Conservation (phyloP, 2,113 vertebrate species). For the Morone saxatilis region DNA sequence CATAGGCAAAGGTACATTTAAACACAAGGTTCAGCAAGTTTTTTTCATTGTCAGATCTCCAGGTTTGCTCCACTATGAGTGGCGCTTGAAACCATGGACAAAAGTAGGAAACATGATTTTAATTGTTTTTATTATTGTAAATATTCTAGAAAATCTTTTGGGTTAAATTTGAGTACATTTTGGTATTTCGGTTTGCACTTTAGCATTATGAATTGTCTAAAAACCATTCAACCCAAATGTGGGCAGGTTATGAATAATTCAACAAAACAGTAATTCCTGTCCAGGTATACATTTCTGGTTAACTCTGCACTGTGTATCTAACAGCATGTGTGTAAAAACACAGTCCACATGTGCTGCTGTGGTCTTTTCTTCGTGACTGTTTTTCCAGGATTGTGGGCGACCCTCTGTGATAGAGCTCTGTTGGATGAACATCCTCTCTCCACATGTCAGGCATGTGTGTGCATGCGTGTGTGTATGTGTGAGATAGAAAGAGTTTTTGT, state of each 20-base stretch:
- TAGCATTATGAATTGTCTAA: neutral
- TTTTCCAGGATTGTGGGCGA: slow-evolving; percentile 53
- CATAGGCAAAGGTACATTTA: slow-evolving; percentile 2
- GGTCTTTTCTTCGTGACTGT: slow-evolving; percentile 32
- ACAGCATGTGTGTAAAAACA: slow-evolving; percentile 28
- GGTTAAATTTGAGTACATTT: neutral
- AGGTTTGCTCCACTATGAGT: neutral
- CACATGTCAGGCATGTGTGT: slow-evolving; percentile 11
- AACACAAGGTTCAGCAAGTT: slow-evolving; percentile 13
- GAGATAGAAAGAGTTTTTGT: neutral
- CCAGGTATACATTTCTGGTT: neutral
- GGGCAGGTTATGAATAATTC: neutral
- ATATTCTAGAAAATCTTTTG: neutral
- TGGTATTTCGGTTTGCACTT: neutral
- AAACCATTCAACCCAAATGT: neutral
- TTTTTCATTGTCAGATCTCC: neutral
- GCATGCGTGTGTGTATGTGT: slow-evolving; percentile 1
- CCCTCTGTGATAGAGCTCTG: slow-evolving; percentile 29
- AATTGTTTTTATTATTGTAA: neutral
- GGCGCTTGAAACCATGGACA: neutral
- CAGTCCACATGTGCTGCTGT: slow-evolving; percentile 25
- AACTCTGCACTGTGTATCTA: neutral
- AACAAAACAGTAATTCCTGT: neutral
- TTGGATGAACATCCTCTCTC: slow-evolving; percentile 54
- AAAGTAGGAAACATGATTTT: neutral